phyloP scores from a whole-genome alignment of 2,113 vertebrate genomes.

The Panthera uncia region DNA sequence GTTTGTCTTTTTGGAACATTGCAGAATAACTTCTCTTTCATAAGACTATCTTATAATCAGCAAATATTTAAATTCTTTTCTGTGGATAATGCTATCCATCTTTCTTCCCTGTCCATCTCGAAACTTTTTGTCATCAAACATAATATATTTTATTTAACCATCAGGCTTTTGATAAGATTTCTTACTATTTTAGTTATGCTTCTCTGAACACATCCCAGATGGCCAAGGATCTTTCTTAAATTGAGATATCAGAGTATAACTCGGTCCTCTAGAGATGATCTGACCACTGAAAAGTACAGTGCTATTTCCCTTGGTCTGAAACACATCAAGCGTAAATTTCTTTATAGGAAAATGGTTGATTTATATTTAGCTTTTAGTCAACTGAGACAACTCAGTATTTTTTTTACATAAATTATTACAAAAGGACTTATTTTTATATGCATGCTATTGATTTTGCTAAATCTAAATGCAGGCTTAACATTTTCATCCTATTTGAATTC shows the following conservation, averaged over 20 bases:
- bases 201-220: conserved; percentile 16
- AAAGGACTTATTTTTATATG: conserved; percentile 23
- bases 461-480: background rate
- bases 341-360: background rate
- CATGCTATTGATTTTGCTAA: conserved; percentile 7
- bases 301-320: background rate
- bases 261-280: background rate
- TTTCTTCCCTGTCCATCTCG: background rate
- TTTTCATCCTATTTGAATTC: background rate
- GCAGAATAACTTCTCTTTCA: background rate
- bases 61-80: conserved; percentile 12
- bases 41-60: background rate
- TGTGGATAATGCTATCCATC: background rate
- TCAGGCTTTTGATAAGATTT: background rate
- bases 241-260: background rate
- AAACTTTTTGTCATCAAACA: background rate
- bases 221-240: background rate
- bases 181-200: background rate
- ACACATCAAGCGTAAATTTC: background rate
- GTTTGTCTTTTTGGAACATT: background rate
- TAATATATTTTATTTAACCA: conserved; percentile 7
- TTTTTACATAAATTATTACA: conserved; percentile 8
- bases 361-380: background rate
- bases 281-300: background rate
- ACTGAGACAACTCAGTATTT: background rate